A percentile compares a stretch with the other conserved stretches of the same genome.
phyloP scores from a whole-genome alignment of 1,140 invertebrate species.

The Reticulitermes speratus region DNA sequence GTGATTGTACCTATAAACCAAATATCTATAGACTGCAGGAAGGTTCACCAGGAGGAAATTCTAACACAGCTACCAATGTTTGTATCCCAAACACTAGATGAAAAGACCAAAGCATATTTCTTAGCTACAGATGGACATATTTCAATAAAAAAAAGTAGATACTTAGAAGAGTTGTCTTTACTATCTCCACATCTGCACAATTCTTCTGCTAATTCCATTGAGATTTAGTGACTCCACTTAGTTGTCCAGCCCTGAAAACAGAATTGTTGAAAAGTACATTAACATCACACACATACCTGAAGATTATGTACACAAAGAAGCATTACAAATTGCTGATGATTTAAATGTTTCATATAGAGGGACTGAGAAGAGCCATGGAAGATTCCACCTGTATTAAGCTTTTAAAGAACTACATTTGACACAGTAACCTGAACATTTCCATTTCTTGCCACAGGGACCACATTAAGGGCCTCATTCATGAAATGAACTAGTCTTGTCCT shows the following conservation, averaged over 20 bases:
- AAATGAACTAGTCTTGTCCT: no score
- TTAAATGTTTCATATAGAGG: no score
- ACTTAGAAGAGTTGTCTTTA: conserved; percentile 30
- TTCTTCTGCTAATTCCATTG: conserved; percentile 25
- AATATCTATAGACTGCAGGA: conserved; percentile 31
- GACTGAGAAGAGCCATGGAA: no score
- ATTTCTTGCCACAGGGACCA: no score
- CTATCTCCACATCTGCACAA: conserved; percentile 28
- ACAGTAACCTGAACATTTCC: no score
- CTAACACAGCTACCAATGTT: conserved; percentile 31
- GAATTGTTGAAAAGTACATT: not conserved
- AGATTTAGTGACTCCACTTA: conserved; percentile 33
- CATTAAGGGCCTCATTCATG: no score
- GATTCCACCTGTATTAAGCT: no score
- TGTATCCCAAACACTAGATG: conserved; percentile 28
- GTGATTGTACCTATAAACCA: conserved; percentile 17
- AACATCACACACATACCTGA: no score
- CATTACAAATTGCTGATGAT: no score
- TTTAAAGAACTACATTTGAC: no score
- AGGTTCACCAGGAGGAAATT: not conserved
- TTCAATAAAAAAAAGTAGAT: conserved; percentile 28
- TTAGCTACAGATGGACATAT: conserved; percentile 31
- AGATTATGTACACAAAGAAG: no score
- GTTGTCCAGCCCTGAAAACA: conserved; percentile 29
- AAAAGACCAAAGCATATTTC: conserved; percentile 16